These are phyloP conservation scores for Alaudala cheleensis DNA, from an alignment of 2,113 vertebrate species.

Conservation along the genomic window DNA sequence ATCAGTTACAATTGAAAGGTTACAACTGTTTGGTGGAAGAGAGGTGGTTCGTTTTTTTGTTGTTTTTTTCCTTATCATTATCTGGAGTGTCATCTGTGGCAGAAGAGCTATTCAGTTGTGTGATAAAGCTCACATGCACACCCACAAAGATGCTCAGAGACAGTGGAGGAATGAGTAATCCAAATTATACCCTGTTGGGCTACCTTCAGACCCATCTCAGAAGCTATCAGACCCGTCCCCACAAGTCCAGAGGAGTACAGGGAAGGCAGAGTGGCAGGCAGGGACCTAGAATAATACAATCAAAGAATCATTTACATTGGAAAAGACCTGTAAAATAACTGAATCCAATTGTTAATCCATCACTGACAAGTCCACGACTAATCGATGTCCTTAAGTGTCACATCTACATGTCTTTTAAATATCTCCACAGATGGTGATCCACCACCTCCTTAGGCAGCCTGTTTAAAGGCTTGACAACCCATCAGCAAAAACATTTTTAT, in stretches of 20 bases:
- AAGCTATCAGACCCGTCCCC: background rate
- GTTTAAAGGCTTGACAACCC: background rate
- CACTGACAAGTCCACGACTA: background rate
- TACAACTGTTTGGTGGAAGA: background rate
- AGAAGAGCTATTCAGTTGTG: background rate
- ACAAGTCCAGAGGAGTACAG: background rate
- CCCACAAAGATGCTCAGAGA: background rate
- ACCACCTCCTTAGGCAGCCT: background rate
- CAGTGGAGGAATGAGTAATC: background rate
- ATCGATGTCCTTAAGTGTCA: background rate
- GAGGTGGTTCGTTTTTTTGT: background rate
- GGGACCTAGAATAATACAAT: background rate
- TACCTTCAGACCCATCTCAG: background rate
- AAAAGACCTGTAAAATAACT: background rate
- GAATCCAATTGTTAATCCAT: background rate
- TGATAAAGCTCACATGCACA: background rate
- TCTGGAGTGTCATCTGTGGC: background rate
- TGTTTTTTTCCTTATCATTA: background rate
- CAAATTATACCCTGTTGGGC: background rate
- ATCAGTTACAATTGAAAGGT: background rate
- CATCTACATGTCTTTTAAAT: background rate
- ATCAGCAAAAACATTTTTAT: background rate
- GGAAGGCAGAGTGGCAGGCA: background rate
- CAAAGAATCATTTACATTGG: background rate
- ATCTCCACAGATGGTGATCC: background rate